phyloP scores from a whole-genome alignment of 2,113 vertebrate species.

The Cynocephalus volans region DNA sequence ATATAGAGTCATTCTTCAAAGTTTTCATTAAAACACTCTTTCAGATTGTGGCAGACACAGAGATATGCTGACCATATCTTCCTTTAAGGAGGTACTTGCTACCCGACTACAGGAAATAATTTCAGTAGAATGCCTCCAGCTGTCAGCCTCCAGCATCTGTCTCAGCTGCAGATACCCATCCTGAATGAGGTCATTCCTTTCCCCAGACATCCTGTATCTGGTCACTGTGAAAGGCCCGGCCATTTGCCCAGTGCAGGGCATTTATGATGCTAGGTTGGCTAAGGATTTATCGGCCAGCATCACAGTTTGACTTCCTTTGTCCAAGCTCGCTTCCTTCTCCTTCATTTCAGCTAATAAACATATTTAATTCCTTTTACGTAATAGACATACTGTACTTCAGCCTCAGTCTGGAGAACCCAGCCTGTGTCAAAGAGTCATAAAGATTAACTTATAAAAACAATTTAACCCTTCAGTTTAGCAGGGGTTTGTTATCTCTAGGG shows the following conservation, averaged over 20 bases:
- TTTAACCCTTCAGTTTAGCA: neutral
- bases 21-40: constrained; percentile 15
- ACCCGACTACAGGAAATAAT: neutral
- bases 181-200: neutral
- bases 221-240: neutral
- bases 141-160: neutral
- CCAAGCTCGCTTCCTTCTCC: neutral
- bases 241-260: neutral
- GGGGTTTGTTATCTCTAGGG: neutral
- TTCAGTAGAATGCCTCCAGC: neutral
- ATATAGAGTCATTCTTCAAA: neutral
- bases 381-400: neutral
- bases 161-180: neutral
- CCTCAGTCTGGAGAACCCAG: neutral
- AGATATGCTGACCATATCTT: neutral
- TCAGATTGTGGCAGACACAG: neutral
- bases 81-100: neutral
- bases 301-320: neutral
- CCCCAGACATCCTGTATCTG: neutral
- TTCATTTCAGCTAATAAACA: neutral
- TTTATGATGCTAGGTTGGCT: neutral
- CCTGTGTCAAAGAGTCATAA: neutral
- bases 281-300: neutral
- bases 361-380: neutral
- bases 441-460: neutral